A percentile compares a stretch with the other conserved stretches of the same genome.
Evolutionary conservation across 37 sponge, comb jelly and placozoan species (phyloP).

Genomic region (Diacarnus erythraeanus): DNA sequence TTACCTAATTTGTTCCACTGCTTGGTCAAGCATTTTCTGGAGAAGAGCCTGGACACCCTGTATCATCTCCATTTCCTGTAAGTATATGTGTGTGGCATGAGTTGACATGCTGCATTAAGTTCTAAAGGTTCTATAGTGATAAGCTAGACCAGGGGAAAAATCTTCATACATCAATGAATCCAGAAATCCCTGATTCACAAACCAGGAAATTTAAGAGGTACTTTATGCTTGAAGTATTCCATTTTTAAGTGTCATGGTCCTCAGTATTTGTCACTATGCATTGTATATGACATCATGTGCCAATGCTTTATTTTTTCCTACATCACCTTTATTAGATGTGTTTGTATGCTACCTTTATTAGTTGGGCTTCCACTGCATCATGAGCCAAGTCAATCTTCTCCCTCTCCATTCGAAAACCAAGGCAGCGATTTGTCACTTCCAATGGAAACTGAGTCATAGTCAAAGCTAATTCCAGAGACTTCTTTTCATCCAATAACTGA

Average conservation of each 20-base stretch:
- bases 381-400: conserved; percentile 85
- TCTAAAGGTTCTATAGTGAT: no score
- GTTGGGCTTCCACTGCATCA: conserved; percentile 92
- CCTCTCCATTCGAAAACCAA: conserved; percentile 67
- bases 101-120: not conserved
- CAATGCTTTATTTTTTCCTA: no score
- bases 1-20: conserved; percentile 90
- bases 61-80: conserved; percentile 89
- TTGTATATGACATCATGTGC: no score
- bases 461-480: conserved; percentile 72
- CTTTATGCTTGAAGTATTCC: not conserved
- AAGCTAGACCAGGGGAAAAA: no score
- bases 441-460: conserved; percentile 64
- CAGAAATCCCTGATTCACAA: no score
- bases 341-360: conserved; percentile 70
- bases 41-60: conserved; percentile 83
- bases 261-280: no score
- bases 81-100: not conserved
- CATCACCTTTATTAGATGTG: no score
- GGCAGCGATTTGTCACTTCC: conserved; percentile 75
- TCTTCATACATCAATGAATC: no score
- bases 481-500: conserved; percentile 57
- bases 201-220: no score
- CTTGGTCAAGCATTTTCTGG: conserved; percentile 79
- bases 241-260: no score